Evolutionary conservation across 2,888 invertebrate genomes (phyloP).

Genomic region (Phrixothrix hirtus): DNA sequence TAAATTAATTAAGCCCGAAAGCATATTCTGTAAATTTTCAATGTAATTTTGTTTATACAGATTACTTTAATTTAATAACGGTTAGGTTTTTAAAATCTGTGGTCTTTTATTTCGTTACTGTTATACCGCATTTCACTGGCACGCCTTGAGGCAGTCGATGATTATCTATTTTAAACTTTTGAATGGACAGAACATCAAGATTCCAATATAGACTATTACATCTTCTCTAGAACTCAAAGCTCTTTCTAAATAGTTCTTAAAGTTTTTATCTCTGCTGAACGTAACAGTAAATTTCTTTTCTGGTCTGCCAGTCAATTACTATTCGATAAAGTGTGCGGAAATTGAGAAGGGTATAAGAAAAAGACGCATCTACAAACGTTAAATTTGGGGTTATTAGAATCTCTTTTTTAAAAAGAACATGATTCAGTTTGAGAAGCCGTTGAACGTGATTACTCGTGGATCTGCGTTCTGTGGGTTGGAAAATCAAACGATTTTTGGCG

Average conservation of each 20-base stretch:
- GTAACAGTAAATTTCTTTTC: conserved; percentile 36
- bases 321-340: conserved; percentile 46
- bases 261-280: conserved; percentile 36
- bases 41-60: no score
- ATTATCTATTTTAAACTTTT: conserved; percentile 21
- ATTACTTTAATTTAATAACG: no score
- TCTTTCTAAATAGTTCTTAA: conserved; percentile 36
- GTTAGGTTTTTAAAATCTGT: neutral
- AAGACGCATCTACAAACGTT: conserved; percentile 26
- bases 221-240: conserved; percentile 26
- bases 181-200: conserved; percentile 19
- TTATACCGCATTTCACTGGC: conserved; percentile 1
- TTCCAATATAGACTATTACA: conserved; percentile 16
- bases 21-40: no score
- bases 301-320: conserved; percentile 45
- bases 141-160: conserved; percentile 14
- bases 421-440: conserved; percentile 21
- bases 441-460: conserved; percentile 22
- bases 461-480: conserved; percentile 16
- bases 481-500: conserved; percentile 22
- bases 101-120: neutral
- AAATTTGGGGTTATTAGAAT: conserved; percentile 20
- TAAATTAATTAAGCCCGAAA: no score
- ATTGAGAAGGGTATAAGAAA: conserved; percentile 37
- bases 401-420: conserved; percentile 16